These are phyloP conservation scores for Falco columbarius DNA, from an alignment of 2,797 vertebrate species.

Conservation along the genomic window DNA sequence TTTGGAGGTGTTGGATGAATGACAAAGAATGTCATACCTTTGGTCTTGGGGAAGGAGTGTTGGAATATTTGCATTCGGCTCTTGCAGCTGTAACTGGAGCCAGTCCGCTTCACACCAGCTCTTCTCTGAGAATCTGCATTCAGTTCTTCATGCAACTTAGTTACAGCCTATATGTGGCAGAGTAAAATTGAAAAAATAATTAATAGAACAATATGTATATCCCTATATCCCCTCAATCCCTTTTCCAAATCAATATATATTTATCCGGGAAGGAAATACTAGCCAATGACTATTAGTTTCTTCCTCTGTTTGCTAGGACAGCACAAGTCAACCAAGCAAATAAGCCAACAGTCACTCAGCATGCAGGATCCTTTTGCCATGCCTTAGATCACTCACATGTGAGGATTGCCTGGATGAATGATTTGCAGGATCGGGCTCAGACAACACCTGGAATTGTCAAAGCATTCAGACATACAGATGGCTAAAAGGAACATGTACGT, in stretches of 20 bases:
- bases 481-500: not conserved
- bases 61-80: not conserved
- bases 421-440: not conserved
- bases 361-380: not conserved
- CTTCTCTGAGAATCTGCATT: not conserved
- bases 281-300: not conserved
- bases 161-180: not conserved
- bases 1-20: not conserved
- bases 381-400: not conserved
- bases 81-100: not conserved
- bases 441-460: constrained; percentile 47
- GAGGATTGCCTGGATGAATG: not conserved
- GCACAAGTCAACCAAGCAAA: not conserved
- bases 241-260: not conserved
- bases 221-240: not conserved
- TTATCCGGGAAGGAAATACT: not conserved
- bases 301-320: not conserved
- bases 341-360: not conserved
- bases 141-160: not conserved
- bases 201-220: no score
- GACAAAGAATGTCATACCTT: not conserved
- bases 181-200: not conserved
- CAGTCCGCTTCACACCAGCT: not conserved
- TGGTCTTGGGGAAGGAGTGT: not conserved
- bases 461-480: constrained; percentile 19